Evolutionary conservation across 2,797 vertebrate genomes (phyloP), one percentile per base, ranked within the genome.

Genomic region (Alfaro cultratus): DNA sequence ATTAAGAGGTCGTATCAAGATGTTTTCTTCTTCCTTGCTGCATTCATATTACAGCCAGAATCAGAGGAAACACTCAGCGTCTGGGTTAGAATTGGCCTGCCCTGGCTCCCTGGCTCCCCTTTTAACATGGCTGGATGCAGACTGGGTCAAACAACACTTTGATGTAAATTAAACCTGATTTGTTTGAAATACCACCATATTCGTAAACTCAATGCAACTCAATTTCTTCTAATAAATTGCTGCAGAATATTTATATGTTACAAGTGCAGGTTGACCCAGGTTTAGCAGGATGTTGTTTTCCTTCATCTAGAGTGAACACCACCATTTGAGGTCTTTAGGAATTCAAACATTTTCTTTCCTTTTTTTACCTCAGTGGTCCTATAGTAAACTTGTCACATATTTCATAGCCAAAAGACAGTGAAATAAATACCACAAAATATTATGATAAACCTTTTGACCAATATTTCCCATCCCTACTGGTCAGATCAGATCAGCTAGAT

Each of bases 41-140:
- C 92, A 92, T 85, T 95, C 93, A 80, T 94, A 93, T 95, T 95
- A 94, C 92, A 94, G 90, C 90, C 94, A 95, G 64, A 82, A 86
- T 78, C 84, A 90, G 84, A 95, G 88, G 93, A 95, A 93, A 29
- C 85, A 80, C 78, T 88, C 93, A 21, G 53, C 85, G 70, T 74
- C 84, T 72, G 94, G 95, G 94, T 95, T 88, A 92, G 93, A 87
- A 55, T 11, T 70, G 2, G 88, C 87, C 88, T 60, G 31, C 55
- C 74, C 81, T 64, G 34, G 64, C 73, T 84, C 31, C 26, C 41
- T 76, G 60, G 39, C 68, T 60, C 31, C 55, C 51, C 18, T 3
- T 45, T 79, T 89, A 92, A 90, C 81, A 75, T 55, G 53, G 74
- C 51, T 21, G 53, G 60, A 55, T 16, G 18, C 18, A n/a, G 81